Evolutionary conservation across 2,888 invertebrate genomes (phyloP), one percentile per base, ranked within the genome.

Genomic region (Drosophila borborema): DNA sequence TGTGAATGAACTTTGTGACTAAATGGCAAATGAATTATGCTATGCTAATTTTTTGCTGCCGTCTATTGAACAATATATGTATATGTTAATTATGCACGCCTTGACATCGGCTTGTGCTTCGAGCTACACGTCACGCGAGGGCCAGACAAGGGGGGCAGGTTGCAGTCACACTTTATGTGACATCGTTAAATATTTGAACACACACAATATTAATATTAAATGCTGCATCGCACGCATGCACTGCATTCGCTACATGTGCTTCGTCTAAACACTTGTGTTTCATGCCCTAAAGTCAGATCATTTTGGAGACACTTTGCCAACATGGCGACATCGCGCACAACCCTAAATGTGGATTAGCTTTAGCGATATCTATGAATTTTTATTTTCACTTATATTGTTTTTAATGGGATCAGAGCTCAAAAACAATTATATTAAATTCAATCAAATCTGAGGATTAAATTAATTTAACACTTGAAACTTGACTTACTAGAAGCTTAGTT

Each of bases 271-370:
- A n/a, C 40, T 49, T 16, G 16, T 31, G 7, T 40, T 40, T n/a
- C 4, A 12, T 6, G n/a, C 4, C 16, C 23, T 20, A 20, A 23
- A 59, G 36, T 48, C 20, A 10, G 5, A 34, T 46, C 38, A 28
- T 40, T 36, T 40, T 43, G 28, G 23, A 41, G 36, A 51, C 62
- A 68, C 61, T 63, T 67, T 84, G 87, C 87, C 90, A 87, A 90
- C 77, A 90, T 87, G 87, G 87, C 87, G 87, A 75, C 82, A 63
- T 49, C 38, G n/a, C 38, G 16, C 41, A 41, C 38, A 34, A 23
- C 53, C n/a, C 40, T 34, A 63, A 60, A 76, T 76, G 63, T 71
- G 65, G 76, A 64, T 49, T 28, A 51, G 43, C 28, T 18, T 53
- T 48, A 38, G 28, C 12, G 7, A 28, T 3, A 40, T 43, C 12